Evolutionary conservation across 2,113 vertebrate genomes (phyloP), one percentile per base, ranked within the genome.

Genomic region (Psophia crepitans): DNA sequence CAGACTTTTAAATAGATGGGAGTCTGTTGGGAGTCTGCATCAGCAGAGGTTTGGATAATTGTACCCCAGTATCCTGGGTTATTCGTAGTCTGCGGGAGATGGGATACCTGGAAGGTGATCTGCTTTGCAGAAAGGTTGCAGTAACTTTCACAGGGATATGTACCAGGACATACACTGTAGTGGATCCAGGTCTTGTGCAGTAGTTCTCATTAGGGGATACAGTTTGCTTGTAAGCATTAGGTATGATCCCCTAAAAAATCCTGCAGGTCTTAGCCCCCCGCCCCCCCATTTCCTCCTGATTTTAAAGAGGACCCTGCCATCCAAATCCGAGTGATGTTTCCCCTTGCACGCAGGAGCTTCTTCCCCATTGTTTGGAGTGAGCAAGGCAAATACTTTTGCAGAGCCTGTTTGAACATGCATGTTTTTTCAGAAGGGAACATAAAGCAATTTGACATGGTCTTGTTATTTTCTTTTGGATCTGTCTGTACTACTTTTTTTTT

Each of bases 381-480:
- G 89, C 37, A 58, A 81, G 71, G 91, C 96, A 95, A 94, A 97
- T 95, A 90, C 84, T 92, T 97, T 23, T 32, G 75, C 84, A 75
- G 92, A 88, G 73, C 96, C 84, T 97, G 97, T 96, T 84, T 41
- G 81, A 90, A 96, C 96, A 90, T 3, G 96, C 68, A 80, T 23
- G 53, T n/a, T 87, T 92, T 80, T 68, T 63, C 92, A 84, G 89
- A 66, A 93, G 43, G 87, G 81, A 95, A 7, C 91, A 75, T 37
- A 94, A 87, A 93, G 84, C 87, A 84, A 41, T 70, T 87, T 90
- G 94, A 91, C 81, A 69, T 23, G 54, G 46, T 54, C 70, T 94
- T 79, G 70, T 39, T 96, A 15, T 90, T 96, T 91, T 85, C 73
- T 66, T 88, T 92, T 83, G 77, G 43, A 19, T 80, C 30, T n/a